A percentile compares a stretch with the other conserved stretches of the same genome.
Conservation (phyloP, 2,888 invertebrate species). For the Sarcophaga caerulescens region DNA sequence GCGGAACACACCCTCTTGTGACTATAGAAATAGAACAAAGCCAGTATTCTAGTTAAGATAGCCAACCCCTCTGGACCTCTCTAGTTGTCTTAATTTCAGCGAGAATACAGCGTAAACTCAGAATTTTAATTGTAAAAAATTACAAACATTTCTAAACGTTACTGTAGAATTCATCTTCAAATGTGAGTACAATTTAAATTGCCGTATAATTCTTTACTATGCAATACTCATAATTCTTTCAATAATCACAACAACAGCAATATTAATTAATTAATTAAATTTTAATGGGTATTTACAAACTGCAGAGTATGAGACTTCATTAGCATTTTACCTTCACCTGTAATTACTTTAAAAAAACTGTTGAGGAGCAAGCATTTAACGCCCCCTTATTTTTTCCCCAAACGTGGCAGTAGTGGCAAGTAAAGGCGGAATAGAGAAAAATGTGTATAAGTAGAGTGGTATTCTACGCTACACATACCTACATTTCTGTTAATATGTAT, state of each 20-base stretch:
- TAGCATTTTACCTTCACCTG: slow-evolving; percentile 45
- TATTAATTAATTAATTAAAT: slow-evolving; percentile 52
- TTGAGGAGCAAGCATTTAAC: neutral
- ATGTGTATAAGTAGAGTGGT: neutral
- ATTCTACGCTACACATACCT: too few relatives aligned
- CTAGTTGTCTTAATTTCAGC: too few relatives aligned
- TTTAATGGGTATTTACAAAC: slow-evolving; percentile 24
- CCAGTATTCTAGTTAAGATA: too few relatives aligned
- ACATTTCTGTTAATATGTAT: too few relatives aligned
- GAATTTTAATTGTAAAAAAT: too few relatives aligned
- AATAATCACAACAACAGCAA: neutral
- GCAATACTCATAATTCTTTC: neutral
- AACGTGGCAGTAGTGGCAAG: neutral
- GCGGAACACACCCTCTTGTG: too few relatives aligned
- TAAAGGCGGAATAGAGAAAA: neutral
- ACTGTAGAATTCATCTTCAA: too few relatives aligned
- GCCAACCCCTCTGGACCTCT: too few relatives aligned
- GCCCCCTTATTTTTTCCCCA: neutral
- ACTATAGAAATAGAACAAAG: too few relatives aligned
- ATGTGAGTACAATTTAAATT: too few relatives aligned
- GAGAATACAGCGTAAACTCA: too few relatives aligned
- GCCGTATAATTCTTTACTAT: neutral
- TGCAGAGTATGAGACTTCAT: slow-evolving; percentile 29
- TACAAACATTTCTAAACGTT: too few relatives aligned
- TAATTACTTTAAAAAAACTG: slow-evolving; percentile 27